Evolutionary conservation across 2,113 vertebrate species (phyloP), one percentile per base, ranked within the genome.

Genomic region (Plestiodon gilberti): DNA sequence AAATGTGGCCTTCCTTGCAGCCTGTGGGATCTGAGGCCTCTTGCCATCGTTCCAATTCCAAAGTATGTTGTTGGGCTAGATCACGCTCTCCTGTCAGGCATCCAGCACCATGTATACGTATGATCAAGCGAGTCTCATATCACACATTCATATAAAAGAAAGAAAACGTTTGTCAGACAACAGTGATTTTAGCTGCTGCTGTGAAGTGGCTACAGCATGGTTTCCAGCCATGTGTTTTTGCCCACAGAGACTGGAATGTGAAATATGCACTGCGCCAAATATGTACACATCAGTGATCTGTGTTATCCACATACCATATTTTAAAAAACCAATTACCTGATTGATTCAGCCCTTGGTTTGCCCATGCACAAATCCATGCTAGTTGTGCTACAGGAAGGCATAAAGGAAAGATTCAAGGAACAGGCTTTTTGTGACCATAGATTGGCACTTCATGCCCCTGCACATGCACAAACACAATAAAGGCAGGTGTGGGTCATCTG

Each of bases 271-370:
- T 70, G 76, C 35, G 79, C 14, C 78, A 70, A 70, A 70, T 81
- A 40, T 33, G 30, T 65, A 76, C 35, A 74, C 35, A 84, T 87
- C 40, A 38, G 78, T 86, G 52, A 80, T 78, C 82, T 83, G 91
- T 80, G 69, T 43, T 90, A 71, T 69, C n/a, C 74, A 86, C 33
- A 70, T 84, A 77, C 43, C 61, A 77, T 84, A 77, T 52, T 22
- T 77, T 35, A 77, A 65, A 77, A 65, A 55, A 17, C n/a, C 43
- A 55, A 40, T 25, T 5, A 74, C 38, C 17, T 74, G 33, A 38
- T 61, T 74, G 33, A 38, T 61, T 9, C 35, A 43, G 57, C 23
- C 13, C 22, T 35, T 55, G 64, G 22, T 59, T 84, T 84, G 10
- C 35, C 30, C 30, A 74, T 48, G 40, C 5, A 76, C 22, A 52